phyloP scores from a whole-genome alignment of 2,888 invertebrate species.

The Hirtodrosophila cameraria region DNA sequence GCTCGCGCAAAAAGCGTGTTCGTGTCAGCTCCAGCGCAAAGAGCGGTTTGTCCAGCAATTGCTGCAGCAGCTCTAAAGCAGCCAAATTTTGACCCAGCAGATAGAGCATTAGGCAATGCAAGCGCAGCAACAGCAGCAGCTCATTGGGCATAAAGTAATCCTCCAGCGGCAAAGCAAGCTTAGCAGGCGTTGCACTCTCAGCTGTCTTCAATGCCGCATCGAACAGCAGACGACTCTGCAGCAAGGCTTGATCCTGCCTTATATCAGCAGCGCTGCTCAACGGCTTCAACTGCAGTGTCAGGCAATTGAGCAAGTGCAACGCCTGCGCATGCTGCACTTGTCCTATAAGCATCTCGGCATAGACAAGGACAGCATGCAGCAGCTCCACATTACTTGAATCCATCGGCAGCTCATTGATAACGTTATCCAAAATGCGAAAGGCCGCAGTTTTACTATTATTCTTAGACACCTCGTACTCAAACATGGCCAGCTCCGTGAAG shows the following conservation, averaged over 20 bases:
- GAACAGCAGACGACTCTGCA: constrained; percentile 26
- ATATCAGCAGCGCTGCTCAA: not conserved
- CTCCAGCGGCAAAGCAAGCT: constrained; percentile 68
- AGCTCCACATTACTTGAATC: constrained; percentile 59
- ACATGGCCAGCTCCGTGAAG: constrained; percentile 87
- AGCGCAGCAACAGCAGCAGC: constrained; percentile 69
- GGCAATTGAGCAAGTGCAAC: constrained; percentile 64
- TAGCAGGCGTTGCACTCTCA: not conserved
- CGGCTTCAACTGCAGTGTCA: constrained; percentile 38
- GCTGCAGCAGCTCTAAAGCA: constrained; percentile 59
- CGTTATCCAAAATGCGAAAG: constrained; percentile 84
- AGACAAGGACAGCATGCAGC: constrained; percentile 69
- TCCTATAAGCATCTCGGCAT: constrained; percentile 74
- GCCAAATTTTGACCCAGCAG: constrained; percentile 58
- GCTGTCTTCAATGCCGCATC: constrained; percentile 57
- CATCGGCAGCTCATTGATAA: constrained; percentile 73
- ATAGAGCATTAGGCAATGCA: constrained; percentile 67
- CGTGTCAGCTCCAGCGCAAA: constrained; percentile 38
- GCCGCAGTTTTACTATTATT: constrained; percentile 57
- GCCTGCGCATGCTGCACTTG: constrained; percentile 56
- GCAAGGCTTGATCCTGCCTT: not conserved
- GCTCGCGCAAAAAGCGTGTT: constrained; percentile 81
- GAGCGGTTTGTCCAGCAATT: not conserved
- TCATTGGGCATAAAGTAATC: constrained; percentile 79
- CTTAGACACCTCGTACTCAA: constrained; percentile 85